phyloP scores from a whole-genome alignment of 1,140 invertebrate genomes.

The Drosophila asahinai region DNA sequence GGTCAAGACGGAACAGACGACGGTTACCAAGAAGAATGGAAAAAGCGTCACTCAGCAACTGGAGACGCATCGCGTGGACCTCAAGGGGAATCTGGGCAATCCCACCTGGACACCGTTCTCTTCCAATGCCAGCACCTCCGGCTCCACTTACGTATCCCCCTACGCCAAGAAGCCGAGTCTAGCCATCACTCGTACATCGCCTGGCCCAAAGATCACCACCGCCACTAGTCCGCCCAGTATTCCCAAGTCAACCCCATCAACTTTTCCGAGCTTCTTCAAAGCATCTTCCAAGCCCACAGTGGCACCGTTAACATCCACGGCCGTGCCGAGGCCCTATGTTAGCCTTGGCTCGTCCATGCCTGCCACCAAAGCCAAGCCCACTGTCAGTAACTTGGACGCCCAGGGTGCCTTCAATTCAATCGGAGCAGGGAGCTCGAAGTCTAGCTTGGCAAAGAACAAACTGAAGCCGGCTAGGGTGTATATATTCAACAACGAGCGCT shows the following conservation, averaged over 20 bases:
- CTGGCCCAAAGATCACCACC: conserved; percentile 5
- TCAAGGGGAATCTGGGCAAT: conserved; percentile 39
- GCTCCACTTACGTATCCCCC: conserved; percentile 40
- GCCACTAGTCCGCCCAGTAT: conserved; percentile 10
- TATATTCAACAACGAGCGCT: conserved; percentile 76
- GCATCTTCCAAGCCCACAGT: background rate
- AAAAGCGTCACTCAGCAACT: conserved; percentile 64
- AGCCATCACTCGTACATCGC: conserved; percentile 39
- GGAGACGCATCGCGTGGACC: conserved; percentile 60
- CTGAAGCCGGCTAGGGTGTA: conserved; percentile 71
- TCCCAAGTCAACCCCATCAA: conserved; percentile 6
- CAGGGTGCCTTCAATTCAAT: conserved; percentile 10
- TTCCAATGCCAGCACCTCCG: conserved; percentile 4
- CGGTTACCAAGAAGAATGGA: conserved; percentile 70
- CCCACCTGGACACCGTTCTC: conserved; percentile 18
- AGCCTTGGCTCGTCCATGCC: conserved; percentile 22
- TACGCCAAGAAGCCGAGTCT: conserved; percentile 40
- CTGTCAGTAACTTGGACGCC: conserved; percentile 30
- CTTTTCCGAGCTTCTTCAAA: conserved; percentile 10
- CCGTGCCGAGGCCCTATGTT: conserved; percentile 20
- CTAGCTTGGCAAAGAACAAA: conserved; percentile 30
- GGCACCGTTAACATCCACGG: background rate
- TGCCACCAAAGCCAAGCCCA: conserved; percentile 24
- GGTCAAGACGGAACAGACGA: conserved; percentile 64
- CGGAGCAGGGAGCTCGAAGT: background rate